Evolutionary conservation across 2,797 vertebrate genomes (phyloP).

Genomic region (Chelonia mydas): DNA sequence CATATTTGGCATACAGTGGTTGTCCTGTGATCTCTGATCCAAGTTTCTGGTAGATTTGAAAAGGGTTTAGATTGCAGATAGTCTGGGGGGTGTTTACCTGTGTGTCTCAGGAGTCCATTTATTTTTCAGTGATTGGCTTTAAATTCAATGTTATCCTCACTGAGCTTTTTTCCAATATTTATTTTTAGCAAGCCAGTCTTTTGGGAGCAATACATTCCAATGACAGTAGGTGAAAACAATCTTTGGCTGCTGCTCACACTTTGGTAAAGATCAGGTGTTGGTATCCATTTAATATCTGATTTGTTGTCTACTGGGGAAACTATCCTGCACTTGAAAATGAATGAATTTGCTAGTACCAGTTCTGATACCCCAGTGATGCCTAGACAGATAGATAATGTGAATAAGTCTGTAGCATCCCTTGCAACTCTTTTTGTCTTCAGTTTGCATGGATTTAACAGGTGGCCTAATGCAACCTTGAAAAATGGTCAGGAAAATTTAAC

Average conservation of each 20-base stretch:
- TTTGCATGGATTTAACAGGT: neutral
- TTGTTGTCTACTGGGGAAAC: neutral
- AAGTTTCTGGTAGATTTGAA: constrained; percentile 63
- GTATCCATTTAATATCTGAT: neutral
- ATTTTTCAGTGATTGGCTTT: constrained; percentile 11
- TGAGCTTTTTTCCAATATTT: neutral
- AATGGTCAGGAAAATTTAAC: neutral
- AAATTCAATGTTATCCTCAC: constrained; percentile 46
- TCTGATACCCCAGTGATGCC: neutral
- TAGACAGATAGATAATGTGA: neutral
- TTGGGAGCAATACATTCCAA: neutral
- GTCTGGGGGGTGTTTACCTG: constrained; percentile 55
- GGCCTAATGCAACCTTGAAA: neutral
- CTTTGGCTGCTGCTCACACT: neutral
- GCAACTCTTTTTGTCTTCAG: neutral
- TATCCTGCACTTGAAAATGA: neutral
- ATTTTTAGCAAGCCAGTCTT: constrained; percentile 49
- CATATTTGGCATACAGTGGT: constrained; percentile 59
- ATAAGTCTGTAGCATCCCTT: neutral
- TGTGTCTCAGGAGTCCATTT: constrained; percentile 39
- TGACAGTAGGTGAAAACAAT: neutral
- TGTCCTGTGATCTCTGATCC: constrained; percentile 69
- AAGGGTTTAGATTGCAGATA: constrained; percentile 51
- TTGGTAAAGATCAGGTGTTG: neutral
- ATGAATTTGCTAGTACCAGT: neutral